These are phyloP conservation scores for Acropora yongei DNA, from an alignment of 64 coral and sea anemone species.

Conservation along the genomic window DNA sequence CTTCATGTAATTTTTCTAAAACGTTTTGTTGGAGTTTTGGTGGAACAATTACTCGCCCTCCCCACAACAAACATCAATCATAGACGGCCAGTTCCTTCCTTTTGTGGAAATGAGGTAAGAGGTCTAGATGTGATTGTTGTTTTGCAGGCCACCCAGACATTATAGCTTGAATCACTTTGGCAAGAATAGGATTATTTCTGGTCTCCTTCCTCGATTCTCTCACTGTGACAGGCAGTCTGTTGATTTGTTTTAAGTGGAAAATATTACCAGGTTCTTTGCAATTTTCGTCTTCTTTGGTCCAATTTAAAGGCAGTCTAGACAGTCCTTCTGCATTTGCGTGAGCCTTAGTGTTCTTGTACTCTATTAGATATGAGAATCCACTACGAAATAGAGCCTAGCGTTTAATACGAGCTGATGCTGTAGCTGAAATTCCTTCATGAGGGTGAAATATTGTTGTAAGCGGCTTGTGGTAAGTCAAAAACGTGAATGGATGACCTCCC, in stretches of 20 bases:
- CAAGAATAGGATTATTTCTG: too few relatives aligned
- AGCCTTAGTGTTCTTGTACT: conserved; percentile 37
- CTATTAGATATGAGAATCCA: conserved; percentile 7
- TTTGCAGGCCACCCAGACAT: neutral
- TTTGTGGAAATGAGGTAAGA: neutral
- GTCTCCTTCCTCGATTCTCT: too few relatives aligned
- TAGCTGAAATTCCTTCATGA: conserved; percentile 13
- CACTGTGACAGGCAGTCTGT: too few relatives aligned
- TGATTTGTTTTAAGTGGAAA: neutral
- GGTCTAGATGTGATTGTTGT: neutral
- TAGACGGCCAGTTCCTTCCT: neutral
- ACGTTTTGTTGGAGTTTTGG: neutral
- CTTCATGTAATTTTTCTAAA: conserved; percentile 32
- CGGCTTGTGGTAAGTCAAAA: conserved; percentile 45
- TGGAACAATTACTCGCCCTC: conserved; percentile 19
- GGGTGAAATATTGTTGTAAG: conserved; percentile 51
- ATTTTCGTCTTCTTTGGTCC: conserved; percentile 26
- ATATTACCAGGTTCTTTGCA: neutral
- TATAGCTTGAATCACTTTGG: neutral
- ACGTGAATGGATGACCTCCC: conserved; percentile 3
- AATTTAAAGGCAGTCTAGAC: neutral
- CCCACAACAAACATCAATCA: too few relatives aligned
- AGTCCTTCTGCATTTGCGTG: neutral
- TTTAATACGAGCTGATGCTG: neutral
- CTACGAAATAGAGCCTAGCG: neutral